Base-by-base conservation (phyloP, 1,140 invertebrate species). In the Phymastichus coffea region DNA sequence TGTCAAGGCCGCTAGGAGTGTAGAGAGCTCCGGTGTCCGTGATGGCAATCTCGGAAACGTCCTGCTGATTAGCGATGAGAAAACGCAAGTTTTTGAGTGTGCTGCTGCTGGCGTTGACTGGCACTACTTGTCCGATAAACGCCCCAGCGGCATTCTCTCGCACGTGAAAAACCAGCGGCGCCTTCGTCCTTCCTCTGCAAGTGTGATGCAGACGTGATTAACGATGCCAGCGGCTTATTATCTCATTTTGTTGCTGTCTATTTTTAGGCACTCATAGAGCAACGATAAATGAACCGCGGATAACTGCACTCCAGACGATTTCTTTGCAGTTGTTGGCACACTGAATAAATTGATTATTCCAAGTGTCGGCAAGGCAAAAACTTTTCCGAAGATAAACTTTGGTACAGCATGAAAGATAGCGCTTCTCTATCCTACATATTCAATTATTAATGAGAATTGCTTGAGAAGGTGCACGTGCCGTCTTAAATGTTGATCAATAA, bases 1-100 rank as follows among this genome's bases (percentile, higher is more conserved):
- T 80, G 73, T 94, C 91, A 14, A 94, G 76, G 25, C 87, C 83
- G 37, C 83, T 83, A 46, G 88, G 82, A 0, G 91, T 90, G 70
- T 87, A 90, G 14, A 94, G 83, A 6, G 88, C 88, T 30, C 92
- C 92, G 73, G 93, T 89, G 63, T 82, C 82, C 57, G 86, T 87
- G 17, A 92, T 89, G 8, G 85, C 84, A 54, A 92, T 90, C 69
- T 91, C 88, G 1, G 85, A 81, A 3, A 90, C 85, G 70, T 92
- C 89, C 68, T 88, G 86, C 68, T 91, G 88, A 79, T 92, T 91
- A 25, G 88, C 88, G 47, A 92, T 88, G 25, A 89, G 81, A 61
- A 91, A 92, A 62, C 83, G 82, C 23, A 88, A 30, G 51, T 67
- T 76, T 47, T 73, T 79, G 0, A 62, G 54, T 6, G 66, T 51